These are phyloP conservation scores for Microchirus variegatus DNA, from an alignment of 2,797 vertebrate genomes.

Conservation along the genomic window DNA sequence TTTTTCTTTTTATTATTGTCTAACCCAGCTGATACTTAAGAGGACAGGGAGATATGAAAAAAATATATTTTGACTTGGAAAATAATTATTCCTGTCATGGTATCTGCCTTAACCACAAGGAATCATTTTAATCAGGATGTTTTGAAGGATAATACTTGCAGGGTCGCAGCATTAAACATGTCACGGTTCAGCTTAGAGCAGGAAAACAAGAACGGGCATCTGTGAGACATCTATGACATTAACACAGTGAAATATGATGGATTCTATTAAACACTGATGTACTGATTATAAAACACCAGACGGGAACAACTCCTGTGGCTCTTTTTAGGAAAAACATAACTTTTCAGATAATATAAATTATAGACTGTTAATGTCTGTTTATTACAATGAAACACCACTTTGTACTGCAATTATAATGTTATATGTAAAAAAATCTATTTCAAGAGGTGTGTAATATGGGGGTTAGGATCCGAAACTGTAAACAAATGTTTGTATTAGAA, in stretches of 20 bases:
- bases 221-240: slow-evolving; percentile 7
- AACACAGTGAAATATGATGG: not conserved
- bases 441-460: too few relatives aligned
- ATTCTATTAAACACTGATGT: not conserved
- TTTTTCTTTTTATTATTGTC: slow-evolving; percentile 40
- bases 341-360: too few relatives aligned
- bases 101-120: slow-evolving; percentile 66
- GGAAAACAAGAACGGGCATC: slow-evolving; percentile 40
- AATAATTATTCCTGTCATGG: slow-evolving; percentile 73
- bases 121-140: slow-evolving; percentile 78
- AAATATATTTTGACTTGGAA: slow-evolving; percentile 69
- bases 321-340: too few relatives aligned
- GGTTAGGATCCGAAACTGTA: too few relatives aligned
- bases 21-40: slow-evolving; percentile 53
- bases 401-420: too few relatives aligned
- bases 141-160: slow-evolving; percentile 69
- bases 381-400: too few relatives aligned
- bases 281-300: not conserved
- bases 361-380: too few relatives aligned
- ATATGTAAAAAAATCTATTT: too few relatives aligned
- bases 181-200: slow-evolving; percentile 35
- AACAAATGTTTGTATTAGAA: too few relatives aligned
- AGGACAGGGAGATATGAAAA: slow-evolving; percentile 51
- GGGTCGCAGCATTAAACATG: slow-evolving; percentile 59
- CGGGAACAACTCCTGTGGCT: too few relatives aligned